Percentiles rank a stretch among this genome's conserved stretches.
Evolutionary conservation across 1,140 invertebrate genomes (phyloP).

Genomic region (Zaprionus africanus): DNA sequence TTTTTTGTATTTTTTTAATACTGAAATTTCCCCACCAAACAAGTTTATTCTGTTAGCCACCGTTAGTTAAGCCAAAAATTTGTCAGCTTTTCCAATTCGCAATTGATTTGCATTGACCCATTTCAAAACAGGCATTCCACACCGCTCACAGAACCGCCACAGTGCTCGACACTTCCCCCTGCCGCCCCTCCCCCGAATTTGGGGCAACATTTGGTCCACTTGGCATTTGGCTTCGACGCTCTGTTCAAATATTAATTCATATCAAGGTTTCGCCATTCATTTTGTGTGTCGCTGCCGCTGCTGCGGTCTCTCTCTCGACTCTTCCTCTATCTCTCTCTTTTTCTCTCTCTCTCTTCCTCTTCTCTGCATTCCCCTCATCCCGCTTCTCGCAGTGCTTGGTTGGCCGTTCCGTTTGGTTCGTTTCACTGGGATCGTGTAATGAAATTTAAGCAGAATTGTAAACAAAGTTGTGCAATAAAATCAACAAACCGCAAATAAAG

Average conservation of each 20-base stretch:
- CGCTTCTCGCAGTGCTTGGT: conserved; percentile 11
- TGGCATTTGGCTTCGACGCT: conserved; percentile 48
- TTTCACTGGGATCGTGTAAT: conserved; percentile 68
- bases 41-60: not conserved
- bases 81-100: conserved; percentile 1
- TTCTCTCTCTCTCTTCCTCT: not conserved
- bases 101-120: conserved; percentile 25
- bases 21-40: too few relatives aligned
- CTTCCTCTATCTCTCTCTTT: not conserved
- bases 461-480: conserved; percentile 73
- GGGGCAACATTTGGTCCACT: conserved; percentile 44
- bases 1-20: too few relatives aligned
- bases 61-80: not conserved
- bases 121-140: not conserved
- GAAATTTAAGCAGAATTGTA: conserved; percentile 78
- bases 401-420: conserved; percentile 43
- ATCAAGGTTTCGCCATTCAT: conserved; percentile 79
- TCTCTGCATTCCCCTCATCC: not conserved
- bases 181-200: not conserved
- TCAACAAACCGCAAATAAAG: conserved; percentile 72
- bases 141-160: too few relatives aligned
- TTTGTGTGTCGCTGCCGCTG: conserved; percentile 52
- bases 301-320: not conserved
- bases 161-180: not conserved
- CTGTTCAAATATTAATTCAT: conserved; percentile 81